Conservation (phyloP, 2,888 invertebrate species). For the Tethea ocularis region DNA sequence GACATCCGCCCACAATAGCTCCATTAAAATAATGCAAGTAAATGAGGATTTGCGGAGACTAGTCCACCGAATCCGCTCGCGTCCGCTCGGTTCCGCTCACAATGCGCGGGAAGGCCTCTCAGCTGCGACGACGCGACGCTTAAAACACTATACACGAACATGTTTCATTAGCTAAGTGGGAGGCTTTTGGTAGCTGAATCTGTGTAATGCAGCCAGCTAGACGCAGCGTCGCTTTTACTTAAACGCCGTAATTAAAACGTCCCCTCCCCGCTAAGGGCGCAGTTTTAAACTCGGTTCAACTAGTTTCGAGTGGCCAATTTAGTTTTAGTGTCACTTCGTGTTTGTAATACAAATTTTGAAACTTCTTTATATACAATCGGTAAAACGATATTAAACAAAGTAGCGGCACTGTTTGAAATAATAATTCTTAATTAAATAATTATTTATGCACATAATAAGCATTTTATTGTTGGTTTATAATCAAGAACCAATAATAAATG, state of each 20-base stretch:
- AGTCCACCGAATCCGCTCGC: slow-evolving; percentile 72
- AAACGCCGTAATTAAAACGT: slow-evolving; percentile 82
- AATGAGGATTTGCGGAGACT: slow-evolving; percentile 82
- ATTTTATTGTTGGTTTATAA: not conserved
- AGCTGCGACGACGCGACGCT: slow-evolving; percentile 69
- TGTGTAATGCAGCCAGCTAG: slow-evolving; percentile 80
- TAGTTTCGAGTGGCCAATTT: slow-evolving; percentile 78
- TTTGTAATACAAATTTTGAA: slow-evolving; percentile 55
- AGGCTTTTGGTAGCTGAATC: slow-evolving; percentile 83
- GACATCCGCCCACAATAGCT: slow-evolving; percentile 81
- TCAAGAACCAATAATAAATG: slow-evolving; percentile 20
- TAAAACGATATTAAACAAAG: not conserved
- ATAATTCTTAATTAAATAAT: not conserved
- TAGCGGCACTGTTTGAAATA: not conserved
- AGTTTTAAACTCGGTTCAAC: slow-evolving; percentile 78
- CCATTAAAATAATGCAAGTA: slow-evolving; percentile 85
- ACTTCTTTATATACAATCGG: slow-evolving; percentile 2
- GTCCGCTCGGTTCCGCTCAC: slow-evolving; percentile 59
- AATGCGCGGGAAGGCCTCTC: slow-evolving; percentile 57
- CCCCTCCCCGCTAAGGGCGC: slow-evolving; percentile 70
- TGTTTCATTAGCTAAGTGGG: slow-evolving; percentile 85
- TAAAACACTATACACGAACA: slow-evolving; percentile 81
- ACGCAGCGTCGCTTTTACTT: slow-evolving; percentile 80
- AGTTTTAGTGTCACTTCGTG: slow-evolving; percentile 72
- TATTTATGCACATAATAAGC: no score